These are phyloP conservation scores for Manis pentadactyla DNA, from an alignment of 2,797 vertebrate species.

Conservation along the genomic window DNA sequence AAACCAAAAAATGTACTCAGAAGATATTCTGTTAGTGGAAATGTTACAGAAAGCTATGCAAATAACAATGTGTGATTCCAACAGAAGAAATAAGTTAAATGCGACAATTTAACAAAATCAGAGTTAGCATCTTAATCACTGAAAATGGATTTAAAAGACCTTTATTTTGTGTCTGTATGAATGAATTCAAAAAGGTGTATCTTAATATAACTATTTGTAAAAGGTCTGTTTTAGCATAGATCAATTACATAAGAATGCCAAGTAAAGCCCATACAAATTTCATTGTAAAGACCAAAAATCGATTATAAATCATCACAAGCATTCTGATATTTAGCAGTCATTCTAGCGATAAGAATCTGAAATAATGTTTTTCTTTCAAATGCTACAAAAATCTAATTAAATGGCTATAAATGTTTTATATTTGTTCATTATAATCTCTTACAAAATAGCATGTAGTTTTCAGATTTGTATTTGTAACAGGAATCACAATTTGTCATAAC, in stretches of 20 bases:
- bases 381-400: conserved; percentile 51
- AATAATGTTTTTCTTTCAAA: conserved; percentile 49
- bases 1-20: neutral
- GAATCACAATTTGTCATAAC: conserved; percentile 17
- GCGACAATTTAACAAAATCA: neutral
- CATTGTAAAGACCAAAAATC: conserved; percentile 34
- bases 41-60: neutral
- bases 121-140: neutral
- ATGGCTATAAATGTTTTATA: neutral
- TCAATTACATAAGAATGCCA: conserved; percentile 29
- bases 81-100: neutral
- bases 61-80: neutral
- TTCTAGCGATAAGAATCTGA: neutral
- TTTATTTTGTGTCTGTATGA: conserved; percentile 8
- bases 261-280: neutral
- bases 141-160: neutral
- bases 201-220: neutral
- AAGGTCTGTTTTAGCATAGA: conserved; percentile 44
- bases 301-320: neutral
- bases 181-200: conserved; percentile 2
- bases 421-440: conserved; percentile 19
- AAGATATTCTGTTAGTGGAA: neutral
- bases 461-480: conserved; percentile 37
- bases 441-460: conserved; percentile 3
- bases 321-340: conserved; percentile 34